phyloP scores from a whole-genome alignment of 2,113 vertebrate genomes.

The Marmota flaviventris region DNA sequence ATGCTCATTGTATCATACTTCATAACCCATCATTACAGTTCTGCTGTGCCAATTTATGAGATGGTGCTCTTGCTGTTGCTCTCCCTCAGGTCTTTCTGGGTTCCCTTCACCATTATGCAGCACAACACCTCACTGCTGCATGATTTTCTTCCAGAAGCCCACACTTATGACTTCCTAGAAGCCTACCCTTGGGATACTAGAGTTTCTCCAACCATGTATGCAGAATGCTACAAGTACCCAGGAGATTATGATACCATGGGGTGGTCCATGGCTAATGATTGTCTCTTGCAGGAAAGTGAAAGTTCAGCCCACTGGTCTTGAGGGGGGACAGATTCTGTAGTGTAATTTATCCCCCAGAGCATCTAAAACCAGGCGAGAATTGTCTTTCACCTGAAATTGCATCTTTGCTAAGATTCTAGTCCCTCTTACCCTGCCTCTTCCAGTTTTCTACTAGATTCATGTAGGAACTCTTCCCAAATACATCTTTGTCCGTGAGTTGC shows the following conservation, averaged over 20 bases:
- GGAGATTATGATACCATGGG: not conserved
- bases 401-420: not conserved
- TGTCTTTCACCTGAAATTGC: not conserved
- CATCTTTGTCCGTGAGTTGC: no score
- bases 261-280: not conserved
- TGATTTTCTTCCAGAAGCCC: not conserved
- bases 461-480: not conserved
- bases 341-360: not conserved
- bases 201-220: no score
- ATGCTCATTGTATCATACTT: fast-evolving
- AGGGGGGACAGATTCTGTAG: not conserved
- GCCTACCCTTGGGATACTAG: not conserved
- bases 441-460: not conserved
- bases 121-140: not conserved
- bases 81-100: not conserved
- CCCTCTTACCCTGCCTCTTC: no score
- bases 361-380: not conserved
- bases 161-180: not conserved
- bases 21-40: not conserved
- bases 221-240: not conserved
- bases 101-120: not conserved
- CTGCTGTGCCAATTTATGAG: no score
- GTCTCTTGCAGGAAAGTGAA: not conserved
- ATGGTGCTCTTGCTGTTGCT: fast-evolving
- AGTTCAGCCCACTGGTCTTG: not conserved